phyloP scores from a whole-genome alignment of 2,797 vertebrate species.

The Ptychadena robeensis region DNA sequence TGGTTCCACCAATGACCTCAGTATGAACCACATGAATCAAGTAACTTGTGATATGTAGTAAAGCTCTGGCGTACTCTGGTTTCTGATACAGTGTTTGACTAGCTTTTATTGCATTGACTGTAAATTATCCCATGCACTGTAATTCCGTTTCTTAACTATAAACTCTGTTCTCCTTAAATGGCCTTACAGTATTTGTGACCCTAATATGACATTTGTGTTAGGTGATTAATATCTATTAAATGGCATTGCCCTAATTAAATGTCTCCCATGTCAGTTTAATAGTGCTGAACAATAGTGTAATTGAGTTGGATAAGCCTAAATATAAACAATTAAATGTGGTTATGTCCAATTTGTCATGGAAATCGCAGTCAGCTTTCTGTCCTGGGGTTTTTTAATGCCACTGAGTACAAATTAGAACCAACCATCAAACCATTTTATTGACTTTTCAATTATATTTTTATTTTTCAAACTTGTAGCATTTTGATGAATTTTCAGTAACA shows the following conservation, averaged over 20 bases:
- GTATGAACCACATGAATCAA: slow-evolving; percentile 70
- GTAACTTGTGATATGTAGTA: slow-evolving; percentile 68
- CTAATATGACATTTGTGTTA: slow-evolving; percentile 78
- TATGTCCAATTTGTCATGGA: slow-evolving; percentile 81
- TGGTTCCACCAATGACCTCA: slow-evolving; percentile 68
- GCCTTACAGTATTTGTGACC: slow-evolving; percentile 77
- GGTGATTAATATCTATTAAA: slow-evolving; percentile 78
- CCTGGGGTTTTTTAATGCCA: slow-evolving; percentile 33
- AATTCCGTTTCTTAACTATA: slow-evolving; percentile 71
- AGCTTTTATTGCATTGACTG: slow-evolving; percentile 64
- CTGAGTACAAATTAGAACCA: background rate
- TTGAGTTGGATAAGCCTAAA: slow-evolving; percentile 82
- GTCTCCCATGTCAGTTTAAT: slow-evolving; percentile 73
- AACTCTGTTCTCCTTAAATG: slow-evolving; percentile 71
- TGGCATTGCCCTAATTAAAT: slow-evolving; percentile 75
- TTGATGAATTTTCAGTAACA: background rate
- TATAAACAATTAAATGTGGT: slow-evolving; percentile 79
- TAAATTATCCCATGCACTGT: slow-evolving; percentile 68
- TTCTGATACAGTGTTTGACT: slow-evolving; percentile 69
- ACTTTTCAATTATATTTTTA: background rate
- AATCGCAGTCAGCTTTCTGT: slow-evolving; percentile 72
- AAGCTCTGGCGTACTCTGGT: slow-evolving; percentile 66
- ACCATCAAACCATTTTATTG: background rate
- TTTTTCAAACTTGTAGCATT: too few species aligned
- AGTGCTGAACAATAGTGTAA: slow-evolving; percentile 75